Percentiles rank a stretch among this genome's conserved stretches.
phyloP scores from a whole-genome alignment of 2,888 invertebrate genomes.

The Drosophila mimetica region DNA sequence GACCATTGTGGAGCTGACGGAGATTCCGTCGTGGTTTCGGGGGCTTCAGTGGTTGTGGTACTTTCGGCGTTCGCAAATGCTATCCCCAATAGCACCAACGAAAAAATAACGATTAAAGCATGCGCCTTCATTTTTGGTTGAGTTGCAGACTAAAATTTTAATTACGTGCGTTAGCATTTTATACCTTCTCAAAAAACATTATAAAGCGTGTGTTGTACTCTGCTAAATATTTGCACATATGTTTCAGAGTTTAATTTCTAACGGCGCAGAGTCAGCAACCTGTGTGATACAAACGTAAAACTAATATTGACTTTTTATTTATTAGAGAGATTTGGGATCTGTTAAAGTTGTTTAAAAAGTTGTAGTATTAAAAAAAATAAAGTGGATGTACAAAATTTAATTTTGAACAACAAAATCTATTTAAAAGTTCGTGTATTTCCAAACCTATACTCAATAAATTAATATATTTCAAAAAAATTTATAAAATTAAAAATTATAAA shows the following conservation, averaged over 20 bases:
- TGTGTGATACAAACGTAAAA: not conserved
- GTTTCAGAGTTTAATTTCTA: conserved; percentile 18
- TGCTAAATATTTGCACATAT: conserved; percentile 32
- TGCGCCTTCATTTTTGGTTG: conserved; percentile 27
- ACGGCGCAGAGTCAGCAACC: conserved; percentile 8
- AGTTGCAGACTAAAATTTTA: conserved; percentile 5
- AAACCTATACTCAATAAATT: too few species aligned
- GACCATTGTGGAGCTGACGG: conserved; percentile 19
- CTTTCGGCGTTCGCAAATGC: not conserved
- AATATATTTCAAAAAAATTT: too few species aligned
- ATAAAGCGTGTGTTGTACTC: not conserved
- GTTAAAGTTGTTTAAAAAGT: too few species aligned
- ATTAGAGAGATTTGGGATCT: too few species aligned
- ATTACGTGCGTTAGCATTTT: conserved; percentile 1
- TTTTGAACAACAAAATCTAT: too few species aligned
- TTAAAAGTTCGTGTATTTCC: too few species aligned
- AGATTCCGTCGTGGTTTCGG: conserved; percentile 2
- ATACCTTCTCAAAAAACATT: conserved; percentile 2
- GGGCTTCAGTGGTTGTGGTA: not conserved
- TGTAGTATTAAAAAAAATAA: too few species aligned
- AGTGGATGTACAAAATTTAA: too few species aligned
- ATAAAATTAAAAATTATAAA: too few species aligned
- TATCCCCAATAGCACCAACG: not conserved
- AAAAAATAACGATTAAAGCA: conserved; percentile 2
- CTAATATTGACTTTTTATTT: too few species aligned